Conservation (phyloP, 2,888 invertebrate species). For the Idaea biselata region DNA sequence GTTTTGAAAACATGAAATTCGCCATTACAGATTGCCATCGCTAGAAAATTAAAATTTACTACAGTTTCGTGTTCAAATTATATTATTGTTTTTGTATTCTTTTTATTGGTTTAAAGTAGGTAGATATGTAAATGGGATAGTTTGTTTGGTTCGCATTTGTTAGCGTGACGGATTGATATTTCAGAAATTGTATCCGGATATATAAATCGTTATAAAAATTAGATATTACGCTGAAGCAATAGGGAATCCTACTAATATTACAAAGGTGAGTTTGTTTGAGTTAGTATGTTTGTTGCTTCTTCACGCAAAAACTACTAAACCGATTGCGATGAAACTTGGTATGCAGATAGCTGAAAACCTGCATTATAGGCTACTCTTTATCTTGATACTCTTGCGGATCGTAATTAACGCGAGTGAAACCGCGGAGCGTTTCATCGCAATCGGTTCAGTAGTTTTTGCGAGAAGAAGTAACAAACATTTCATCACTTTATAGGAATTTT, state of each 20-base stretch:
- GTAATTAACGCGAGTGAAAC: too few species aligned
- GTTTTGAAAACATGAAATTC: slow-evolving; percentile 35
- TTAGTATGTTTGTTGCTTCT: too few species aligned
- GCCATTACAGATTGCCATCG: slow-evolving; percentile 37
- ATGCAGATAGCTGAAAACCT: too few species aligned
- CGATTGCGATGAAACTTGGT: too few species aligned
- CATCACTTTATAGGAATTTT: too few species aligned
- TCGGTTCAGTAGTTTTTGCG: too few species aligned
- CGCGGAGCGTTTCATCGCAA: too few species aligned
- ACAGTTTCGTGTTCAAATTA: slow-evolving; percentile 47
- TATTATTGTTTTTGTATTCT: slow-evolving; percentile 36
- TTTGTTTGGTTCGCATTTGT: slow-evolving; percentile 11
- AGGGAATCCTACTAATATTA: neutral
- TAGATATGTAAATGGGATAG: slow-evolving; percentile 26
- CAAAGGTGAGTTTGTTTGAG: neutral
- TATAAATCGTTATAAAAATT: slow-evolving; percentile 18
- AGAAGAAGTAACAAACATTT: too few species aligned
- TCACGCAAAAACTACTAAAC: too few species aligned
- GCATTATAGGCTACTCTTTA: too few species aligned
- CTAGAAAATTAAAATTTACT: slow-evolving; percentile 50
- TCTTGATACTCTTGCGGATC: too few species aligned
- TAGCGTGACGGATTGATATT: slow-evolving; percentile 16
- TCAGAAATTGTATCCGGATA: slow-evolving; percentile 19
- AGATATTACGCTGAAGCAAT: slow-evolving; percentile 10
- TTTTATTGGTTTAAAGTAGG: slow-evolving; percentile 54